Percentiles rank a stretch among this genome's conserved stretches.
phyloP scores from a whole-genome alignment of 1,140 invertebrate genomes.

The Galleria mellonella region DNA sequence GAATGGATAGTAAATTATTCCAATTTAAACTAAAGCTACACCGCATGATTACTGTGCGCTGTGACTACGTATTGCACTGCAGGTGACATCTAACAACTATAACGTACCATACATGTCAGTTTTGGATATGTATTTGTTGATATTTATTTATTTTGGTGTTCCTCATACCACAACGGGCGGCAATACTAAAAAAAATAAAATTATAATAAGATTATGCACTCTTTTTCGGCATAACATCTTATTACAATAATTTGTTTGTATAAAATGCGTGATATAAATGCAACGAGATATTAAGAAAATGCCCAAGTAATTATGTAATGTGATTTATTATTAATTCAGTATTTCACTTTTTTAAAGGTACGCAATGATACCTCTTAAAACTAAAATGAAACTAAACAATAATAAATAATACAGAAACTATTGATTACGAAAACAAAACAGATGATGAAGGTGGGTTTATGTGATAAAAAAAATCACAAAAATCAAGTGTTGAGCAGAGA shows the following conservation, averaged over 20 bases:
- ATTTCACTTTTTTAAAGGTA: conserved; percentile 7
- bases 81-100: conserved; percentile 23
- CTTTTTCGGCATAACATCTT: no score
- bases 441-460: conserved; percentile 62
- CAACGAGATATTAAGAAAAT: conserved; percentile 15
- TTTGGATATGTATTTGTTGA: conserved; percentile 30
- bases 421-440: conserved; percentile 19
- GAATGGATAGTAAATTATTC: no score
- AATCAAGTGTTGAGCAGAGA: conserved; percentile 50
- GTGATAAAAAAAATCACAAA: conserved; percentile 17
- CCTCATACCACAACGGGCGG: conserved; percentile 57
- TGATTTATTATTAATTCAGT: no score
- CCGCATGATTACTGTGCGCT: conserved; percentile 20
- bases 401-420: conserved; percentile 27
- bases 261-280: conserved; percentile 4
- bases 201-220: no score
- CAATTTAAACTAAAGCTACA: conserved; percentile 12
- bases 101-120: conserved; percentile 42
- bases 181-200: conserved; percentile 48
- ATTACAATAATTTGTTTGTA: no score
- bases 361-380: conserved; percentile 20
- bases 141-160: conserved; percentile 26
- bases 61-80: conserved; percentile 26
- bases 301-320: no score
- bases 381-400: conserved; percentile 17